Conservation (phyloP, 2,113 vertebrate species). For the Bufo gargarizans region DNA sequence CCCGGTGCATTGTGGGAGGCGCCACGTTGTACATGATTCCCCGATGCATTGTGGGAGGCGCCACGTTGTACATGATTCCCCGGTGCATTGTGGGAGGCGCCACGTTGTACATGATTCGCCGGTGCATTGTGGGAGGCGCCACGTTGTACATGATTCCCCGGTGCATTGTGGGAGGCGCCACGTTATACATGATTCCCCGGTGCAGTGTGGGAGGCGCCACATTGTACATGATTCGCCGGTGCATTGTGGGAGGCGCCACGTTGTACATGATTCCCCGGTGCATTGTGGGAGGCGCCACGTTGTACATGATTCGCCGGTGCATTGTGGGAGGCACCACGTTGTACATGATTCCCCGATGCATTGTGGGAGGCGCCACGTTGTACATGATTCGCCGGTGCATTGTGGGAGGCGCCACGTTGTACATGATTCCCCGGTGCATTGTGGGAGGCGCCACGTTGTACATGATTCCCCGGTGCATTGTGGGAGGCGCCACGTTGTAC, state of each 20-base stretch:
- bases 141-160: background rate
- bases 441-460: background rate
- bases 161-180: background rate
- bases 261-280: background rate
- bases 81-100: background rate
- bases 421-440: background rate
- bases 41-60: background rate
- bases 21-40: background rate
- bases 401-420: background rate
- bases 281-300: background rate
- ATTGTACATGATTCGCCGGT: no score
- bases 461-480: background rate
- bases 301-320: background rate
- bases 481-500: background rate
- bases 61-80: background rate
- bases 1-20: background rate
- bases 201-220: no score
- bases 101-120: background rate
- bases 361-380: background rate
- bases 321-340: background rate
- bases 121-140: background rate
- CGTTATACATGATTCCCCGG: no score
- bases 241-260: no score
- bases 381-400: background rate
- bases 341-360: background rate